These are phyloP conservation scores for Felis catus DNA, from an alignment of 2,113 vertebrate genomes.

Conservation along the genomic window DNA sequence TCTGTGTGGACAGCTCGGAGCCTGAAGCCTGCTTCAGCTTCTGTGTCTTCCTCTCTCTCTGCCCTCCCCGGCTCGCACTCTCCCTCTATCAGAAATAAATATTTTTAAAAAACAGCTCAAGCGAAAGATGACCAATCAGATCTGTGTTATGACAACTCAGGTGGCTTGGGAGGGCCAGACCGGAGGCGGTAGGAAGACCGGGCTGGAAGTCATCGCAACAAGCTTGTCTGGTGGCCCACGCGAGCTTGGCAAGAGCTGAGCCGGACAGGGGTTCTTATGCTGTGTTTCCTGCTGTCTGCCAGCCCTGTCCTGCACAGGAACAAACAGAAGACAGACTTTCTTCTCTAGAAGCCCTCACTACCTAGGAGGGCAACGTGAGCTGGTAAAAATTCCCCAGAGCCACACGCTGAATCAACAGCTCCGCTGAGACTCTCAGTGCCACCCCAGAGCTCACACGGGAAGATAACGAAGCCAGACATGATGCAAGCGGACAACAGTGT, in stretches of 20 bases:
- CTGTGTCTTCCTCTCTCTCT: too few relatives aligned
- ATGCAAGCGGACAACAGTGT: neutral
- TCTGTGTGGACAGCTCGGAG: too few relatives aligned
- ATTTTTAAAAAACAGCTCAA: neutral
- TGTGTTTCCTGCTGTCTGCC: neutral
- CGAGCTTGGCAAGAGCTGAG: too few relatives aligned
- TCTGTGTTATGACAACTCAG: neutral
- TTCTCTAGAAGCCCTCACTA: accelerated
- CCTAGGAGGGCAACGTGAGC: neutral
- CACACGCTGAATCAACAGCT: neutral
- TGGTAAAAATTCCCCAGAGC: neutral
- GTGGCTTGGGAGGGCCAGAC: neutral
- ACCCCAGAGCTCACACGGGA: neutral
- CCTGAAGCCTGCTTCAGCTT: too few relatives aligned
- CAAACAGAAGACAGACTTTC: neutral
- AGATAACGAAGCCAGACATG: neutral
- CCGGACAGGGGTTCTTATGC: neutral
- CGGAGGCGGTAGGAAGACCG: neutral
- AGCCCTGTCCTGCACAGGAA: neutral
- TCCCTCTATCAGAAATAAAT: too few relatives aligned
- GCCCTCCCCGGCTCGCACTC: too few relatives aligned
- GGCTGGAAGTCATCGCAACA: too few relatives aligned
- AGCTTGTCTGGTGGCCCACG: neutral
- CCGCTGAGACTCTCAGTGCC: neutral
- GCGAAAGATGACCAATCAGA: neutral